These are phyloP conservation scores for Oryzaephilus surinamensis DNA, from an alignment of 1,140 invertebrate species.

Conservation along the genomic window DNA sequence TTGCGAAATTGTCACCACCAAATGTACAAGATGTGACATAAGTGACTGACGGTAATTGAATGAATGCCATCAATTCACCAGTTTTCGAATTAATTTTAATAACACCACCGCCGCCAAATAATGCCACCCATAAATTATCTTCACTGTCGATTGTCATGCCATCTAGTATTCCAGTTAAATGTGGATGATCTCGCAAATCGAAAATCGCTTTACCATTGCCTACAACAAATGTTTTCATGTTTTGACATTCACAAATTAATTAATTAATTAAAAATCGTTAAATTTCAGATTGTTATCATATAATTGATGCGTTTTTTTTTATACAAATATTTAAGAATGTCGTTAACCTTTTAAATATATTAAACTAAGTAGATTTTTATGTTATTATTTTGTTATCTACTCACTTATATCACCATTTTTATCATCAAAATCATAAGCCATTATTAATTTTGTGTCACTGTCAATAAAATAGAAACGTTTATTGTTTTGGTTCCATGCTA, in stretches of 20 bases:
- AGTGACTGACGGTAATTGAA: constrained; percentile 50
- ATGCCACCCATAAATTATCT: constrained; percentile 53
- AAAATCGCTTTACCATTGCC: constrained; percentile 35
- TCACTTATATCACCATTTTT: constrained; percentile 42
- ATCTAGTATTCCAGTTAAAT: constrained; percentile 43
- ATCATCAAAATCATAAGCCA: constrained; percentile 62
- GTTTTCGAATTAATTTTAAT: constrained; percentile 41
- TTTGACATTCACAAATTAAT: too few species aligned
- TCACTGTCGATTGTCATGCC: constrained; percentile 57
- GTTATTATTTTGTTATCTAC: too few species aligned
- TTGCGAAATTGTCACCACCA: constrained; percentile 60
- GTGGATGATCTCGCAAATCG: constrained; percentile 30
- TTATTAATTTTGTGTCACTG: constrained; percentile 51
- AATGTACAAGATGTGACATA: constrained; percentile 69
- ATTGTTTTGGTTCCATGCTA: constrained; percentile 62
- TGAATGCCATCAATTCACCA: constrained; percentile 45
- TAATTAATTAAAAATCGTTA: too few species aligned
- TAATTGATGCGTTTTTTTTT: too few species aligned
- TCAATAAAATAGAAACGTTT: constrained; percentile 68
- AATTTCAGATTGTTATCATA: too few species aligned
- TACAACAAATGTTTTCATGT: too few species aligned
- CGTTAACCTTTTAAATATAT: too few species aligned
- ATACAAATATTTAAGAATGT: too few species aligned
- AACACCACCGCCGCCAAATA: constrained; percentile 40
- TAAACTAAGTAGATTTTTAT: too few species aligned